A percentile compares a stretch with the other conserved stretches of the same genome.
Evolutionary conservation across 2,113 vertebrate species (phyloP).

Genomic region (Anthoscopus minutus): DNA sequence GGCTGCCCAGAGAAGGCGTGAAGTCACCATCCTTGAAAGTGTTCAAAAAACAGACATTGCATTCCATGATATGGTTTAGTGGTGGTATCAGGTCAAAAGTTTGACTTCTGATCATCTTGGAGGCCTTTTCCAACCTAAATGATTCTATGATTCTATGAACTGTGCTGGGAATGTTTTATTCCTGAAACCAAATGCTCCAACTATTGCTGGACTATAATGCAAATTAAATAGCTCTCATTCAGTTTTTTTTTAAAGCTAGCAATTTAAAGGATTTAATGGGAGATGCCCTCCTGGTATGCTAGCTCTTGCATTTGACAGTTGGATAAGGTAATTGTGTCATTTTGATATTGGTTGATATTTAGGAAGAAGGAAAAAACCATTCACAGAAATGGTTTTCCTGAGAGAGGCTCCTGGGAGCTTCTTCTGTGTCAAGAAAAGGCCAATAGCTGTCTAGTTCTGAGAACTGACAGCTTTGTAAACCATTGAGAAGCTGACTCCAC

Average conservation of each 20-base stretch:
- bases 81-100: not conserved
- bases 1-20: not conserved
- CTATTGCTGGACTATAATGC: not conserved
- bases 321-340: too few relatives aligned
- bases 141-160: not conserved
- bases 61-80: not conserved
- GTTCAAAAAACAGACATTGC: not conserved
- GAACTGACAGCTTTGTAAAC: too few relatives aligned
- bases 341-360: too few relatives aligned
- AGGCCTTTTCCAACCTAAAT: not conserved
- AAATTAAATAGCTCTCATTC: not conserved
- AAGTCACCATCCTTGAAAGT: not conserved
- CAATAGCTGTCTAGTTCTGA: too few relatives aligned
- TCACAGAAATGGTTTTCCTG: too few relatives aligned
- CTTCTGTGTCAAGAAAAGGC: too few relatives aligned
- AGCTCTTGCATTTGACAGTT: not conserved
- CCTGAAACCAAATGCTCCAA: not conserved
- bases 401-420: too few relatives aligned
- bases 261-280: not conserved
- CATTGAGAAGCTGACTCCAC: too few relatives aligned
- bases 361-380: too few relatives aligned
- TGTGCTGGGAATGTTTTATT: not conserved
- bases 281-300: not conserved
- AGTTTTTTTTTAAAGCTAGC: not conserved
- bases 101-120: not conserved